Evolutionary conservation across 1,140 invertebrate species (phyloP).

Genomic region (Oscheius sp.): DNA sequence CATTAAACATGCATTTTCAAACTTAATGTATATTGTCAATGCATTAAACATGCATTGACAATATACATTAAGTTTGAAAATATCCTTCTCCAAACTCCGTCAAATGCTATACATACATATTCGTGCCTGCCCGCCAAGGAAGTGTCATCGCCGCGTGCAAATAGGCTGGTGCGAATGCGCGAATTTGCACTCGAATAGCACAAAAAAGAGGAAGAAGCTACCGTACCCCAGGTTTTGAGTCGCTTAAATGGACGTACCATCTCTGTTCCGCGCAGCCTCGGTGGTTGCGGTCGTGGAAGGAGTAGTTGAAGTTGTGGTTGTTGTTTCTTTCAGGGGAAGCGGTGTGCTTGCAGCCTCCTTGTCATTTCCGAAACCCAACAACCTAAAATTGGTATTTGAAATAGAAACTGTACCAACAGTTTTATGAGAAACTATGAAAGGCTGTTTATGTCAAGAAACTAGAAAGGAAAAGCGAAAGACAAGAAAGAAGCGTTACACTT

Average conservation of each 20-base stretch:
- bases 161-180: not conserved
- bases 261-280: not conserved
- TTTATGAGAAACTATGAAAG: too few relatives aligned
- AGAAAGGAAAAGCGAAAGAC: too few relatives aligned
- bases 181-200: not conserved
- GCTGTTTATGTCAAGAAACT: not conserved
- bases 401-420: too few relatives aligned
- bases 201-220: not conserved
- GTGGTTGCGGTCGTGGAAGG: constrained; percentile 1
- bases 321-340: not conserved
- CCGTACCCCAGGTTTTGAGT: not conserved
- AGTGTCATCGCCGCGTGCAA: constrained; percentile 5
- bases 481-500: too few relatives aligned
- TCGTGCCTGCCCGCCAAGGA: not conserved
- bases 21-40: too few relatives aligned
- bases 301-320: not conserved
- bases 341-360: not conserved
- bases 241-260: not conserved
- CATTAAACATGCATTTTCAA: too few relatives aligned
- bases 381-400: too few relatives aligned
- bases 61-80: too few relatives aligned
- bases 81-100: too few relatives aligned
- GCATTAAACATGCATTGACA: too few relatives aligned
- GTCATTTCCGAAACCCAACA: not conserved
- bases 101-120: too few relatives aligned